Evolutionary conservation across 2,113 vertebrate genomes (phyloP).

Genomic region (Mobula hypostoma): DNA sequence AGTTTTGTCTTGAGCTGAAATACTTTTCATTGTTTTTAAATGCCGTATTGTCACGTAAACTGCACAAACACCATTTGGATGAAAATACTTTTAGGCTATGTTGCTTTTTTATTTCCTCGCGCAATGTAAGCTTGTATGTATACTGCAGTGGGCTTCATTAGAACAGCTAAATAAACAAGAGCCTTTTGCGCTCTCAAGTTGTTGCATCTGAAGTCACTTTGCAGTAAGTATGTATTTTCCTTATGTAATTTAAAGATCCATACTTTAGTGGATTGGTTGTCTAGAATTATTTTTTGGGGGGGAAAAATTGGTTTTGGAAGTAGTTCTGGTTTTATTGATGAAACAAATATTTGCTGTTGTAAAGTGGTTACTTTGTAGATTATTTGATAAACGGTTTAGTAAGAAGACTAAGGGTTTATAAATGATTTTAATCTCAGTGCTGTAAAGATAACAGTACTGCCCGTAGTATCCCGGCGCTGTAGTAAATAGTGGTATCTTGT

Average conservation of each 20-base stretch:
- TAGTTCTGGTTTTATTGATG: neutral
- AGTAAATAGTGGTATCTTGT: neutral
- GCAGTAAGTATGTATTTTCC: neutral
- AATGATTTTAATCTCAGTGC: neutral
- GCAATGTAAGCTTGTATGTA: neutral
- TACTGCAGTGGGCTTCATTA: neutral
- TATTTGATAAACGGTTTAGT: neutral
- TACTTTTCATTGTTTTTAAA: too few species aligned
- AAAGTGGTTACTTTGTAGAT: neutral
- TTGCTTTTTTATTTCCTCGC: neutral
- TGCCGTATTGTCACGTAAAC: neutral
- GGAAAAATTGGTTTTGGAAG: neutral
- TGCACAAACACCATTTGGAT: neutral
- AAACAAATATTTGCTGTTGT: neutral
- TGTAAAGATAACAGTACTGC: neutral
- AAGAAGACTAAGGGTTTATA: neutral
- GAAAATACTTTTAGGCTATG: neutral
- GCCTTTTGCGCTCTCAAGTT: neutral
- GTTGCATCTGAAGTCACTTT: neutral
- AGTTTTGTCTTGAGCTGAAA: slow-evolving; percentile 3
- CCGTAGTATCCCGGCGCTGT: neutral
- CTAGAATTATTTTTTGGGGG: neutral
- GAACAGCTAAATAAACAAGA: neutral
- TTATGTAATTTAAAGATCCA: neutral
- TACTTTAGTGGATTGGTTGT: neutral